Conservation (phyloP, 2,888 invertebrate genomes). For the Drosophila buzzatii region DNA sequence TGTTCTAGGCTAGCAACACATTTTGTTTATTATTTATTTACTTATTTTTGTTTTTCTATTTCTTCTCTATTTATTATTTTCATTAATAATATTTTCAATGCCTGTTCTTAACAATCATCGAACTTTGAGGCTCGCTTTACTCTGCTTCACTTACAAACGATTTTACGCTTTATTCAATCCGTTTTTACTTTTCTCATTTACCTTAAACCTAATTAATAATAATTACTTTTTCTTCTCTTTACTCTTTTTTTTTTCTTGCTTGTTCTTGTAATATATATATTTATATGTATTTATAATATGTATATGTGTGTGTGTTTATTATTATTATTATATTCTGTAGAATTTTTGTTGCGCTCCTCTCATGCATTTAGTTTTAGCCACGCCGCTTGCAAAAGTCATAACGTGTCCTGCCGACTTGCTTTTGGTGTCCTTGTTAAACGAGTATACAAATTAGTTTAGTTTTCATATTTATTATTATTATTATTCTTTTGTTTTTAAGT, state of each 20-base stretch:
- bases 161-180: constrained; percentile 68
- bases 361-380: constrained; percentile 51
- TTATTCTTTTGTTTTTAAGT: constrained; percentile 31
- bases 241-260: constrained; percentile 40
- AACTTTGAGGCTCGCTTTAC: constrained; percentile 51
- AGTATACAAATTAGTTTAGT: constrained; percentile 74
- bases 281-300: constrained; percentile 65
- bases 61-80: constrained; percentile 11
- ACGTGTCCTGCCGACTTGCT: constrained; percentile 28
- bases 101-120: constrained; percentile 62
- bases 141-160: constrained; percentile 61
- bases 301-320: constrained; percentile 33
- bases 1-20: constrained; percentile 55
- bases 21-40: constrained; percentile 20
- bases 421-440: constrained; percentile 78
- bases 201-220: constrained; percentile 71
- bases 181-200: constrained; percentile 49
- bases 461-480: constrained; percentile 51
- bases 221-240: constrained; percentile 42
- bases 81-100: constrained; percentile 48
- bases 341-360: constrained; percentile 51
- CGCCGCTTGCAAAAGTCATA: constrained; percentile 40
- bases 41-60: not conserved
- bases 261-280: constrained; percentile 70
- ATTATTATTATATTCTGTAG: constrained; percentile 58